phyloP scores from a whole-genome alignment of 2,888 invertebrate genomes.

The Apamea anceps region DNA sequence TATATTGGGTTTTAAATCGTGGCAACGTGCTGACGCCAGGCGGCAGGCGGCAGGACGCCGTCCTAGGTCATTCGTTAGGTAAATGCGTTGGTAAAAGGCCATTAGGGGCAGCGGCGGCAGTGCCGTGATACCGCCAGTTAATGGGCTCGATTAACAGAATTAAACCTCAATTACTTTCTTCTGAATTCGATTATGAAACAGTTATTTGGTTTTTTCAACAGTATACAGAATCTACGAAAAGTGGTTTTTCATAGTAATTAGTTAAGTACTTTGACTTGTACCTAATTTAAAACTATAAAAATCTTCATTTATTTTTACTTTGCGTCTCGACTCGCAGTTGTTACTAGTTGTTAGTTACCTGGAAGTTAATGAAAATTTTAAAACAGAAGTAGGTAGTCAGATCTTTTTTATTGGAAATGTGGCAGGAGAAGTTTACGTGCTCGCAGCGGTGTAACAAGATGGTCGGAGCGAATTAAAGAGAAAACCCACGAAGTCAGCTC shows the following conservation, averaged over 20 bases:
- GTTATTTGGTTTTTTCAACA: slow-evolving; percentile 1
- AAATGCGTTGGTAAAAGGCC: slow-evolving; percentile 71
- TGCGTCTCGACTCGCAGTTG: slow-evolving; percentile 1
- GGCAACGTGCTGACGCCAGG: slow-evolving; percentile 60
- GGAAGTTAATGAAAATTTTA: slow-evolving; percentile 17
- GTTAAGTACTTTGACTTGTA: slow-evolving; percentile 19
- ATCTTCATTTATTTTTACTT: slow-evolving; percentile 33
- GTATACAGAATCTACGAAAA: neutral
- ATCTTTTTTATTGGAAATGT: slow-evolving; percentile 47
- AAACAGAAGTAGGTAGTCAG: slow-evolving; percentile 24
- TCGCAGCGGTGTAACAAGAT: slow-evolving; percentile 40
- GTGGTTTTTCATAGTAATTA: neutral
- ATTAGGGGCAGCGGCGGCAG: slow-evolving; percentile 69
- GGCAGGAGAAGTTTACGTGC: slow-evolving; percentile 38
- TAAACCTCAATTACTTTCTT: slow-evolving; percentile 70
- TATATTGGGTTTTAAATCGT: slow-evolving; percentile 67
- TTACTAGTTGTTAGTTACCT: slow-evolving; percentile 22
- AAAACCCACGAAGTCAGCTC: slow-evolving; percentile 53
- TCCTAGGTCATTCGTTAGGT: slow-evolving; percentile 69
- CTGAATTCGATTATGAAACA: slow-evolving; percentile 53
- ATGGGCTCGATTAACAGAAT: slow-evolving; percentile 75
- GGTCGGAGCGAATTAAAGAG: slow-evolving; percentile 55
- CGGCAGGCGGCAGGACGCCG: slow-evolving; percentile 37
- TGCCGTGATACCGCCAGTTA: slow-evolving; percentile 72
- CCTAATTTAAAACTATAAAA: slow-evolving; percentile 1